Conservation (phyloP, 2,113 vertebrate genomes). For the Hydropotes inermis region DNA sequence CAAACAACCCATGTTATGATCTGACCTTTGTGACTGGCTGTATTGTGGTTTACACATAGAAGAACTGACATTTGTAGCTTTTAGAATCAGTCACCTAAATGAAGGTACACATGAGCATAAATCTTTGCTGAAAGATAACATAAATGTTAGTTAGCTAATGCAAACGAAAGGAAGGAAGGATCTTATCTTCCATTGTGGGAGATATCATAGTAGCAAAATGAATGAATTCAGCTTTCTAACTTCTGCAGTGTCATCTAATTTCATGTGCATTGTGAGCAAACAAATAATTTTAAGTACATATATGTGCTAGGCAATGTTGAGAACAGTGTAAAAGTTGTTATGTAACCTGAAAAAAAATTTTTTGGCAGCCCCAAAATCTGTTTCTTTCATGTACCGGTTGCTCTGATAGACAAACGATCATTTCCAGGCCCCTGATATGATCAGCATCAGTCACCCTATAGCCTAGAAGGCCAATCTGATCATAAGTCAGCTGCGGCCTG, state of each 20-base stretch:
- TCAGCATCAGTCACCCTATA: conserved; percentile 45
- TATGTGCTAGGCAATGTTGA: not conserved
- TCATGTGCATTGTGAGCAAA: not conserved
- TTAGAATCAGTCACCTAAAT: not conserved
- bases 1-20: conserved; percentile 9
- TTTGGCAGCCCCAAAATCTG: not conserved
- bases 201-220: not conserved
- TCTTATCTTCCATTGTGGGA: not conserved
- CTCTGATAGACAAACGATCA: not conserved
- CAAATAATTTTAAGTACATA: not conserved
- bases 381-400: not conserved
- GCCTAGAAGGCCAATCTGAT: conserved; percentile 52
- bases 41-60: not conserved
- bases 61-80: not conserved
- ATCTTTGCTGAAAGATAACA: not conserved
- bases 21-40: not conserved
- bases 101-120: not conserved
- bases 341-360: not conserved
- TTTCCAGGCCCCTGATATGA: not conserved
- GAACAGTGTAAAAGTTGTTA: not conserved
- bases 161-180: not conserved
- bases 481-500: not conserved
- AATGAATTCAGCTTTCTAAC: not conserved
- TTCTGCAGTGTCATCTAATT: not conserved
- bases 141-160: not conserved